Percentiles rank a stretch among this genome's conserved stretches.
Evolutionary conservation across 1,140 invertebrate species (phyloP).

Genomic region (Papilio polytes): DNA sequence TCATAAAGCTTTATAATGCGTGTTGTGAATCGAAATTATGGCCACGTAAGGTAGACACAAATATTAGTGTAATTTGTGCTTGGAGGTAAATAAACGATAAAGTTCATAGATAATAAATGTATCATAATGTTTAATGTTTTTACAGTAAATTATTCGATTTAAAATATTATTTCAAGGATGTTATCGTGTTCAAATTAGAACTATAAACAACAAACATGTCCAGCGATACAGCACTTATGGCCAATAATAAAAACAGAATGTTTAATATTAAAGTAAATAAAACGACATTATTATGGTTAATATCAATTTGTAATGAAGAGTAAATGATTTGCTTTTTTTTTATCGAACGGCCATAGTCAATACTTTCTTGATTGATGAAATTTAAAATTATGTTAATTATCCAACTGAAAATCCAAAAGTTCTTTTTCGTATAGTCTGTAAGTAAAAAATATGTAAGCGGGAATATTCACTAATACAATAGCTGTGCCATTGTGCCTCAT

Average conservation of each 20-base stretch:
- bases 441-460: conserved; percentile 35
- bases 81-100: conserved; percentile 56
- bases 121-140: conserved; percentile 6
- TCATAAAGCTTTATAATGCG: conserved; percentile 82
- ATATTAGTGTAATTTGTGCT: conserved; percentile 59
- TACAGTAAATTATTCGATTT: neutral
- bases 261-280: neutral
- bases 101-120: conserved; percentile 46
- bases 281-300: neutral
- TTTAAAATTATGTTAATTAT: neutral
- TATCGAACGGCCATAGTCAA: neutral
- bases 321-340: too few relatives aligned
- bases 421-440: neutral
- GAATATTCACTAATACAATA: conserved; percentile 57
- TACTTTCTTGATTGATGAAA: neutral
- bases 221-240: neutral
- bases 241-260: neutral
- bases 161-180: neutral
- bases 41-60: conserved; percentile 72
- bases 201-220: neutral
- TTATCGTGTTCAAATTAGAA: neutral
- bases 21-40: conserved; percentile 83
- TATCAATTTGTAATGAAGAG: neutral
- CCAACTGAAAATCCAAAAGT: neutral
- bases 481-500: conserved; percentile 67